phyloP scores from a whole-genome alignment of 2,888 invertebrate genomes.

The Drosophila mayaguana region DNA sequence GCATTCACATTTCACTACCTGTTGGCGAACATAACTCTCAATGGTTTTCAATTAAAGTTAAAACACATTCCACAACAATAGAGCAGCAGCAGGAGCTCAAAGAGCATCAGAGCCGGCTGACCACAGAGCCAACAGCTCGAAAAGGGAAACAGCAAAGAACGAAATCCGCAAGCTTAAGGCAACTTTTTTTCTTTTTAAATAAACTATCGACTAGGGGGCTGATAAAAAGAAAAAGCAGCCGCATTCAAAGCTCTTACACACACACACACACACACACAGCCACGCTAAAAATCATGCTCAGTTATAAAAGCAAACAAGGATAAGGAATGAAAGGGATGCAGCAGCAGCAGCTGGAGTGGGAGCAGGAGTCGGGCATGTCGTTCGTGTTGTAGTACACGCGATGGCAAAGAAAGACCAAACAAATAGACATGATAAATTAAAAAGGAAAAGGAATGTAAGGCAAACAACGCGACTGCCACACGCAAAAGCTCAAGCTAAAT shows the following conservation, averaged over 20 bases:
- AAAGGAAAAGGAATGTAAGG: conserved; percentile 65
- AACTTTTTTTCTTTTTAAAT: conserved; percentile 54
- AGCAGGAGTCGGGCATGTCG: conserved; percentile 5
- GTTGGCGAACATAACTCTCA: conserved; percentile 23
- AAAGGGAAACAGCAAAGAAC: conserved; percentile 41
- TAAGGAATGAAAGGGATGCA: conserved; percentile 65
- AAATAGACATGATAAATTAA: conserved; percentile 81
- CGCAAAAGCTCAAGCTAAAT: conserved; percentile 61
- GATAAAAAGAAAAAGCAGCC: conserved; percentile 21
- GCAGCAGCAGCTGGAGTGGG: not conserved
- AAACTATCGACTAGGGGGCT: conserved; percentile 68
- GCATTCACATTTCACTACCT: not conserved
- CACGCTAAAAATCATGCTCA: conserved; percentile 27
- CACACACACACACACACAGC: conserved; percentile 18
- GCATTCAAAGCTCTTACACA: conserved; percentile 42
- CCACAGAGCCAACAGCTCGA: conserved; percentile 35
- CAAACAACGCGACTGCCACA: conserved; percentile 59
- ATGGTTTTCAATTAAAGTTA: conserved; percentile 70
- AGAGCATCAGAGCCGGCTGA: conserved; percentile 28
- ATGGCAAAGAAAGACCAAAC: conserved; percentile 67
- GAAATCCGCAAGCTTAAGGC: conserved; percentile 63
- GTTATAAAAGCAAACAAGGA: conserved; percentile 61
- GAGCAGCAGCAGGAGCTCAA: conserved; percentile 12
- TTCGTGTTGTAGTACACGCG: conserved; percentile 43
- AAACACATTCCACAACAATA: conserved; percentile 47